Evolutionary conservation across 2,113 vertebrate species (phyloP).

Genomic region (Leucopsar rothschildi): DNA sequence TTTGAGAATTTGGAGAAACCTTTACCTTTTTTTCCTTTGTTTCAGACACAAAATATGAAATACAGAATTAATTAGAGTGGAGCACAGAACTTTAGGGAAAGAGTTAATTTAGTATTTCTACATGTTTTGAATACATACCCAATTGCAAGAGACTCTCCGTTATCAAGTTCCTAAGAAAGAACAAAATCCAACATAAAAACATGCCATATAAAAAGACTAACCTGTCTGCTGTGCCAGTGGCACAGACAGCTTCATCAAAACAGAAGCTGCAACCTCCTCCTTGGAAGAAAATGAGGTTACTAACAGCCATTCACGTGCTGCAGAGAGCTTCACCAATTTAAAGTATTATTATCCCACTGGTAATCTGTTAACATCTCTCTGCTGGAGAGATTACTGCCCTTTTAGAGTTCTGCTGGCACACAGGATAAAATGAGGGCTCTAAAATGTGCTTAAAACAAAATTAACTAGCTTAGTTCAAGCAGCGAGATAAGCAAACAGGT

Average conservation of each 20-base stretch:
- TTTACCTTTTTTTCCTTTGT: neutral
- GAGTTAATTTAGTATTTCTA: neutral
- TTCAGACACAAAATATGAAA: neutral
- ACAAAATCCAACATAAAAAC: conserved; percentile 33
- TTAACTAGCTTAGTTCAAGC: conserved; percentile 18
- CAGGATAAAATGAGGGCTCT: neutral
- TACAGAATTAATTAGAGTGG: neutral
- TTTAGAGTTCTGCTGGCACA: neutral
- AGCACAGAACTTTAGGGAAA: neutral
- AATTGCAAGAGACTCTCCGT: conserved; percentile 44
- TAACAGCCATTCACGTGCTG: neutral
- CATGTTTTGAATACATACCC: conserved; percentile 61
- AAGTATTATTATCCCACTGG: neutral
- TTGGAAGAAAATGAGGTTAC: neutral
- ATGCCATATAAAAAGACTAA: neutral
- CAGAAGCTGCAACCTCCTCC: neutral
- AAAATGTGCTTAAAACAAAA: conserved; percentile 22
- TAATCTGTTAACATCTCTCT: conserved; percentile 1
- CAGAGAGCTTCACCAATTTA: neutral
- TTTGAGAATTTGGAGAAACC: neutral
- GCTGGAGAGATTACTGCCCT: neutral
- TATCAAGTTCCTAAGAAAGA: conserved; percentile 64
- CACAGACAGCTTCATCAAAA: neutral
- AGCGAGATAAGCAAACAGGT: neutral
- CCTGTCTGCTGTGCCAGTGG: neutral